phyloP scores from a whole-genome alignment of 2,113 vertebrate species.

The Rhombomys opimus region DNA sequence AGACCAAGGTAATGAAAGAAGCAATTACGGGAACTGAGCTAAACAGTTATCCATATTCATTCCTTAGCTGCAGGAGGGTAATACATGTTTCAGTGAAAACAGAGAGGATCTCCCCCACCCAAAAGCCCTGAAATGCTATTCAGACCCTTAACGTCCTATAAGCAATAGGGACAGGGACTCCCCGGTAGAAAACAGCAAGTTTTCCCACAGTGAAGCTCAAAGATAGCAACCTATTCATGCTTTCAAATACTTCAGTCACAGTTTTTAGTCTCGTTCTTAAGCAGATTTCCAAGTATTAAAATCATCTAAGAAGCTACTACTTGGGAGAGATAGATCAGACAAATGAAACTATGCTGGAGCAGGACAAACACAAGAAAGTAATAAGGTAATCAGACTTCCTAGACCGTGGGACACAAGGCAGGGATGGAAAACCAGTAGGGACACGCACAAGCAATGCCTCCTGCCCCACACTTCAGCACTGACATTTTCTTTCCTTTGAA shows the following conservation, averaged over 20 bases:
- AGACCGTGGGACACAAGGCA: slow-evolving; percentile 9
- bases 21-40: neutral
- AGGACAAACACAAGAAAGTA: neutral
- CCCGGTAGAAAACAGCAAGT: neutral
- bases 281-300: neutral
- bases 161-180: neutral
- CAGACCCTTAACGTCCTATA: neutral
- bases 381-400: neutral
- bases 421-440: neutral
- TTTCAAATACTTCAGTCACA: neutral
- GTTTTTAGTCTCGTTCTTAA: neutral
- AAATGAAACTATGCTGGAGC: slow-evolving; percentile 2
- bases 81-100: neutral
- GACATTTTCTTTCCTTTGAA: neutral
- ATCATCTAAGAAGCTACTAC: neutral
- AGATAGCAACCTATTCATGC: neutral
- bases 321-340: neutral
- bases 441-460: neutral
- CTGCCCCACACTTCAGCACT: neutral
- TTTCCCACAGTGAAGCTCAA: neutral
- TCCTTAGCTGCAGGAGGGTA: neutral
- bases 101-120: neutral
- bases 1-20: neutral
- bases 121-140: neutral
- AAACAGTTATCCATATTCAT: neutral